Percentiles rank a stretch among this genome's conserved stretches.
These are phyloP conservation scores for Drosophila fuyamai DNA, from an alignment of 1,140 invertebrate genomes.

Conservation along the genomic window DNA sequence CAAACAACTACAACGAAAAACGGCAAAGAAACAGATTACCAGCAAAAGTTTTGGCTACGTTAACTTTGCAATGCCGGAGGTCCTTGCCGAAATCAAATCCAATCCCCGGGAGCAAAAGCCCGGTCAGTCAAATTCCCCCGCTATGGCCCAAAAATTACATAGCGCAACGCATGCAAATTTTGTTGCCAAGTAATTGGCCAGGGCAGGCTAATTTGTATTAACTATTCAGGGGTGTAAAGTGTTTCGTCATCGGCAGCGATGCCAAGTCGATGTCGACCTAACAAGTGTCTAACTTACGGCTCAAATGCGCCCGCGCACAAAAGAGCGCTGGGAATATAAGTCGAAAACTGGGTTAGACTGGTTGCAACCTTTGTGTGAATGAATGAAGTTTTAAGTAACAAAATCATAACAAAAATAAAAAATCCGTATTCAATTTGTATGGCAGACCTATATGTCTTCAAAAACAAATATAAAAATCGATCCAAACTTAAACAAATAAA, in stretches of 20 bases:
- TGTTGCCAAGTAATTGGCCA: conserved; percentile 39
- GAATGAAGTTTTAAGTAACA: too few relatives aligned
- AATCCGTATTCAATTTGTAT: too few relatives aligned
- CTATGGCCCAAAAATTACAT: conserved; percentile 19
- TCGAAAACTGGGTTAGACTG: conserved; percentile 68
- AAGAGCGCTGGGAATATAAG: conserved; percentile 45
- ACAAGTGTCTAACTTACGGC: conserved; percentile 48
- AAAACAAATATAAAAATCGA: too few relatives aligned
- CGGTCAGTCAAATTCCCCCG: neutral
- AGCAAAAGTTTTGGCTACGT: conserved; percentile 64
- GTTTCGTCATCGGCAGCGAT: conserved; percentile 47
- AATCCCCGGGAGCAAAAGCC: neutral
- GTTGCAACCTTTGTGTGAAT: too few relatives aligned
- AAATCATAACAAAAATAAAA: neutral
- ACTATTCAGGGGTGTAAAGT: conserved; percentile 61
- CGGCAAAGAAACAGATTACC: conserved; percentile 65
- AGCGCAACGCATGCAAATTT: conserved; percentile 52
- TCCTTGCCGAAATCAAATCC: conserved; percentile 52
- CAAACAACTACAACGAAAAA: conserved; percentile 29
- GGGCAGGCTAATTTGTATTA: conserved; percentile 58
- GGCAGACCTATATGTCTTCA: too few relatives aligned
- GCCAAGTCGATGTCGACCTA: conserved; percentile 38
- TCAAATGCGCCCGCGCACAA: conserved; percentile 35
- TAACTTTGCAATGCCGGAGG: conserved; percentile 50
- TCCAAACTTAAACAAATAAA: too few relatives aligned